Percentiles rank a stretch among this genome's conserved stretches.
Conservation (phyloP, 1,140 invertebrate genomes). For the Aphaenogaster ashmeadi region DNA sequence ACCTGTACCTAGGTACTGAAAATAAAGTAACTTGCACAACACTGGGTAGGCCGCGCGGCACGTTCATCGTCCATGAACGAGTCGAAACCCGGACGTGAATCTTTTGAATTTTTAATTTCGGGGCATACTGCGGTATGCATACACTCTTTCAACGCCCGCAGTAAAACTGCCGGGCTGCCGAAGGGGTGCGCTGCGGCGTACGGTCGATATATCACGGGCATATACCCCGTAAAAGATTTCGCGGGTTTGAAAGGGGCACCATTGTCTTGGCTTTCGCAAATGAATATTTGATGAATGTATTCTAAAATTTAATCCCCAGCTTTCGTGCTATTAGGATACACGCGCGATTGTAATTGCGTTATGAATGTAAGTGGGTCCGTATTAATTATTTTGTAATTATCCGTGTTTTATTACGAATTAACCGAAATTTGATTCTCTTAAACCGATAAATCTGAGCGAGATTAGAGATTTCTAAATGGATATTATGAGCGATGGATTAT, state of each 20-base stretch:
- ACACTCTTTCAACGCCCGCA: constrained; percentile 31
- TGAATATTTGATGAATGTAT: constrained; percentile 29
- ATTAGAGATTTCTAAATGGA: neutral
- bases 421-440: neutral
- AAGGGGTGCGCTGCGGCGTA: neutral
- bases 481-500: neutral
- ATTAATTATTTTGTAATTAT: neutral
- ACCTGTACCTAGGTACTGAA: no score
- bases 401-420: neutral
- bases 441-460: neutral
- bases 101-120: constrained; percentile 68
- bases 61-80: constrained; percentile 7
- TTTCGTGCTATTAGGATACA: neutral
- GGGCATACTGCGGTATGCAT: constrained; percentile 60
- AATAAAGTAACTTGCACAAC: no score
- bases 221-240: constrained; percentile 21
- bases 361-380: neutral
- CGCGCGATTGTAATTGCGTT: neutral
- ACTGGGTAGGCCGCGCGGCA: neutral
- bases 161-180: constrained; percentile 1
- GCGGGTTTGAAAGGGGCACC: neutral
- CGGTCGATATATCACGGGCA: constrained; percentile 35
- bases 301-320: neutral
- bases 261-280: constrained; percentile 10
- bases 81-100: constrained; percentile 13